Percentiles rank a stretch among this genome's conserved stretches.
phyloP scores from a whole-genome alignment of 2,888 invertebrate genomes.

The Copidosoma aretas region DNA sequence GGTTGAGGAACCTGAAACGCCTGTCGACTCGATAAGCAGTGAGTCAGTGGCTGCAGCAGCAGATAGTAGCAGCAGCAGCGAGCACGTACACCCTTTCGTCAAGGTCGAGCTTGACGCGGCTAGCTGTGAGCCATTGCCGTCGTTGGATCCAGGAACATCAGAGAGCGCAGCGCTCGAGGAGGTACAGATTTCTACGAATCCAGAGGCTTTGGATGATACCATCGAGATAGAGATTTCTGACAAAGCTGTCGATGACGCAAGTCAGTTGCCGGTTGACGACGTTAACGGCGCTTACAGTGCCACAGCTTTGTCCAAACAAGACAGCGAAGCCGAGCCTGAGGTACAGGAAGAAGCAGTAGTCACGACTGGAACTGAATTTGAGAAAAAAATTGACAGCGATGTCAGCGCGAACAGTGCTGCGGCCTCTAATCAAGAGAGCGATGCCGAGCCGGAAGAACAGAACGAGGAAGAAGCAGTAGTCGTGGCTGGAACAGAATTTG shows the following conservation, averaged over 20 bases:
- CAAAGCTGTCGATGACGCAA: not conserved
- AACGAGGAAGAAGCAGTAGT: too few relatives aligned
- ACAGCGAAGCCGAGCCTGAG: not conserved
- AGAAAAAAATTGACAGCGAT: not conserved
- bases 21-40: conserved; percentile 15
- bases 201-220: not conserved
- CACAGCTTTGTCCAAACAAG: not conserved
- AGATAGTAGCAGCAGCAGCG: too few relatives aligned
- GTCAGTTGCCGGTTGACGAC: too few relatives aligned
- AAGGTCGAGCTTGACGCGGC: not conserved
- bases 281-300: not conserved
- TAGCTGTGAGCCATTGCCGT: too few relatives aligned
- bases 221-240: not conserved
- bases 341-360: not conserved
- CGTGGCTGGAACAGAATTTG: too few relatives aligned
- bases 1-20: not conserved
- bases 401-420: too few relatives aligned
- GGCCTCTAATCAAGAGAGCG: too few relatives aligned
- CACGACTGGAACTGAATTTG: too few relatives aligned
- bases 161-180: not conserved
- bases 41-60: not conserved
- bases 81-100: conserved; percentile 9
- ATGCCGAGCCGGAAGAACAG: too few relatives aligned
- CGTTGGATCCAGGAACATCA: not conserved
- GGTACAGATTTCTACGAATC: not conserved